Conservation (phyloP, 2,888 invertebrate species). For the Ceraclea dissimilis region DNA sequence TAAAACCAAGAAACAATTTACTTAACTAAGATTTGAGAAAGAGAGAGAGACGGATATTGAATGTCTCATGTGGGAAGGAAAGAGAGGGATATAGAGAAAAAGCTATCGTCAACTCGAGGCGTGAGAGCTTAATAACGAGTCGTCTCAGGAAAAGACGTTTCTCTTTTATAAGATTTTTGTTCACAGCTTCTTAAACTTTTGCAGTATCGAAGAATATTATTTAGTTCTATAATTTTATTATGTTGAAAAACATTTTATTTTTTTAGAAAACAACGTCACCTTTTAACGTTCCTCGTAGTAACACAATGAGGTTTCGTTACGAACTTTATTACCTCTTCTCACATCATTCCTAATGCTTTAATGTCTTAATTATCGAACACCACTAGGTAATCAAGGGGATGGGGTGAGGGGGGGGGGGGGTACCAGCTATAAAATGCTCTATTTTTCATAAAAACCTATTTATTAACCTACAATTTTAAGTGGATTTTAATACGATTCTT, state of each 20-base stretch:
- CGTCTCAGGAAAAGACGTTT: constrained; percentile 49
- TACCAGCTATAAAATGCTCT: too few relatives aligned
- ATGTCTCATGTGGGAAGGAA: constrained; percentile 28
- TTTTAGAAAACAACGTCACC: too few relatives aligned
- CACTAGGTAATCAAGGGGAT: too few relatives aligned
- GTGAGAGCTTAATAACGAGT: constrained; percentile 53
- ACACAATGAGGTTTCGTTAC: too few relatives aligned
- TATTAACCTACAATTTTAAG: too few relatives aligned
- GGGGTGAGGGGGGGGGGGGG: too few relatives aligned
- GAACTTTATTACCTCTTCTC: not conserved
- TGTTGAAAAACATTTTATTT: too few relatives aligned
- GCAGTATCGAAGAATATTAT: not conserved
- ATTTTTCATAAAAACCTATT: too few relatives aligned
- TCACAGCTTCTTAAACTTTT: constrained; percentile 16
- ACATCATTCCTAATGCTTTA: not conserved
- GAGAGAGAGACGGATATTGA: constrained; percentile 38
- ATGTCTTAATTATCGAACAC: too few relatives aligned
- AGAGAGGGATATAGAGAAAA: constrained; percentile 33
- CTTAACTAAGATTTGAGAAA: constrained; percentile 29
- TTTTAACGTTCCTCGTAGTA: too few relatives aligned
- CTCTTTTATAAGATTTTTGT: constrained; percentile 38
- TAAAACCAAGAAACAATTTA: constrained; percentile 19
- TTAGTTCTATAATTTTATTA: too few relatives aligned
- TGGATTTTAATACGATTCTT: too few relatives aligned
- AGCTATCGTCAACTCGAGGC: constrained; percentile 30